Percentiles rank a stretch among this genome's conserved stretches.
Conservation (phyloP, 2,888 invertebrate species). For the Lepidocyrtinus sp. region DNA sequence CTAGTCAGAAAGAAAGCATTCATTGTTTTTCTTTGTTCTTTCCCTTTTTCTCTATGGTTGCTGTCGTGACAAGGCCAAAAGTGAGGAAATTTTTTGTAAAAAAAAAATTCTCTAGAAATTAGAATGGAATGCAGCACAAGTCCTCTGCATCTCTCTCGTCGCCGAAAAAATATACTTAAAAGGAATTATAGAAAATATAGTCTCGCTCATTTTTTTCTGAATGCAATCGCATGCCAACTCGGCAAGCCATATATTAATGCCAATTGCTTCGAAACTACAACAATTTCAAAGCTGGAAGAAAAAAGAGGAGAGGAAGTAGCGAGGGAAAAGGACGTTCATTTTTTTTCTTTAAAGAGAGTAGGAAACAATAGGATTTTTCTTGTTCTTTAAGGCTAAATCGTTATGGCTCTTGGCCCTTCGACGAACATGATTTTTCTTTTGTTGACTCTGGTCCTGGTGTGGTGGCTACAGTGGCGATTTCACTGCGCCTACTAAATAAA, state of each 20-base stretch:
- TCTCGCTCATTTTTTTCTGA: not conserved
- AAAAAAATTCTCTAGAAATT: not conserved
- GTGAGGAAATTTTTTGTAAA: not conserved
- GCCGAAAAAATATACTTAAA: too few species aligned
- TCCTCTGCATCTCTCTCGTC: too few species aligned
- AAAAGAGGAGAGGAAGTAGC: not conserved
- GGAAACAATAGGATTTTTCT: not conserved
- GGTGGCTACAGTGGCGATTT: not conserved
- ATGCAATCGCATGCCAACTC: not conserved
- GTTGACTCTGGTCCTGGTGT: too few species aligned
- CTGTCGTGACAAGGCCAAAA: not conserved
- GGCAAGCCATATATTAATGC: not conserved
- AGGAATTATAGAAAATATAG: too few species aligned
- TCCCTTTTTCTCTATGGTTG: not conserved
- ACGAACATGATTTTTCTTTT: not conserved
- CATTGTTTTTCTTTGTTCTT: too few species aligned
- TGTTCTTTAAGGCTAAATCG: not conserved
- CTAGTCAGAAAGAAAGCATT: conserved; percentile 4
- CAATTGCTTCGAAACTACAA: not conserved
- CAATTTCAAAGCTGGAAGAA: not conserved
- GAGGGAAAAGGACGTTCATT: not conserved
- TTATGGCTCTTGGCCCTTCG: not conserved
- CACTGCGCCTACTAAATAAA: not conserved
- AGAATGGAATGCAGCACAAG: not conserved
- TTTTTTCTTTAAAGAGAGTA: too few species aligned